Base-by-base conservation (phyloP, 2,113 vertebrate species). In the Jaculus jaculus region DNA sequence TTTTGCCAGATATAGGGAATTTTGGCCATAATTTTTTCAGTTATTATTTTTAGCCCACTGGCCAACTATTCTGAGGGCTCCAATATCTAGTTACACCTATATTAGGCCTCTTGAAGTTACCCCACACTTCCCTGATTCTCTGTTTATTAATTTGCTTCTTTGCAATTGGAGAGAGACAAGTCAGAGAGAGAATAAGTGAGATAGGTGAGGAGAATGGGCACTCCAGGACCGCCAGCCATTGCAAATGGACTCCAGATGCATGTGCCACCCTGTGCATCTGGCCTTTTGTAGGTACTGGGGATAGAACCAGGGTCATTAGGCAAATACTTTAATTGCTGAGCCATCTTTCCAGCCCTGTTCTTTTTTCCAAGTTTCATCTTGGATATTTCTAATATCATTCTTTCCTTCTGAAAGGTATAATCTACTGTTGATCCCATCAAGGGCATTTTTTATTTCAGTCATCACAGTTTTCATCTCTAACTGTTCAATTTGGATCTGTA, bases 1-100 rank as follows among this genome's bases (percentile, higher is more conserved):
- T 94, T 51, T 92, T 12, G 51, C 39, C 30, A 83, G 21, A 79
- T 82, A 73, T 85, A 89, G 20, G 82, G 34, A 65, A 28, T 84
- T 81, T 51, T 60, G 61, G 5, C 54, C 58, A 80, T 83, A 74
- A 74, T 74, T 72, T 71, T 39, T 42, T 84, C 42, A 71, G 72
- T 73, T 54, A 54, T 58, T 84, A 54, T 73, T 74, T 84, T 89
- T 88, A 12, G 11, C 24, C 13, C 18, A 28, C 7, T 23, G 12
- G 32, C 83, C 8, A 18, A 26, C 23, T n/a, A n/a, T 83, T 87
- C 85, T 9, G 3, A 84, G 24, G 28, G 79, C 47, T 77, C 39
- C 32, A 66, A 6, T 84, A 30, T 88, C 74, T 84, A 82, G 32
- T 73, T 51, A 73, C 6, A 10, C 10, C 11, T 93, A 9, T 37